Conservation (phyloP, 2,797 vertebrate genomes). For the Gallinago solitaria region DNA sequence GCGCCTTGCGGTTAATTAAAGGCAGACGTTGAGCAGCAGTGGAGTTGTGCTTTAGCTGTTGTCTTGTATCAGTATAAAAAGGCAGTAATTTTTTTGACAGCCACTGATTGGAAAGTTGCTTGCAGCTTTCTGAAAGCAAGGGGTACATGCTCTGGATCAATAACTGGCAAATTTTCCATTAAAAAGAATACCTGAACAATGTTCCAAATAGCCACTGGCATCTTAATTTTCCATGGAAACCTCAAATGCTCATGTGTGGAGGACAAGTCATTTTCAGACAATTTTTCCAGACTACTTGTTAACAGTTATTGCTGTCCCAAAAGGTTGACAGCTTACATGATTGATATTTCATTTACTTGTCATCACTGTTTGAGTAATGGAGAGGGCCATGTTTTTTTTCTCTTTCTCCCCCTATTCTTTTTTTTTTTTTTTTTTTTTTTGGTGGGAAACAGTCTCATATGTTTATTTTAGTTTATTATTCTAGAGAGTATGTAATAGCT, state of each 20-base stretch:
- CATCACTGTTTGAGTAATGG: constrained; percentile 79
- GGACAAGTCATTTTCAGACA: constrained; percentile 80
- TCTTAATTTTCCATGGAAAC: constrained; percentile 83
- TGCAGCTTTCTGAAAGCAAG: constrained; percentile 84
- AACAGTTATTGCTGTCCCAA: constrained; percentile 86
- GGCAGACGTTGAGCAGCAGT: constrained; percentile 60
- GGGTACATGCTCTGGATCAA: constrained; percentile 93
- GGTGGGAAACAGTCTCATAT: constrained; percentile 8
- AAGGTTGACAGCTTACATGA: constrained; percentile 84
- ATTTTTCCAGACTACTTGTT: constrained; percentile 87
- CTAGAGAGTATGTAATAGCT: not conserved
- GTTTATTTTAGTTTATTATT: constrained; percentile 3
- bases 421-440: not conserved
- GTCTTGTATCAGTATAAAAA: constrained; percentile 82
- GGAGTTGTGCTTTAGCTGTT: constrained; percentile 51
- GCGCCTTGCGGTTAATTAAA: constrained; percentile 83
- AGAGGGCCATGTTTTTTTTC: not conserved
- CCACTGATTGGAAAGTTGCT: constrained; percentile 93
- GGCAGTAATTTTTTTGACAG: constrained; percentile 92
- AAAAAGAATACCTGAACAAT: constrained; percentile 93
- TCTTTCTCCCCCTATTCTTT: not conserved
- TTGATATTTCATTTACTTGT: constrained; percentile 85
- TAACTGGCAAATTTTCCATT: constrained; percentile 98
- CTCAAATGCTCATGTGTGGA: constrained; percentile 70
- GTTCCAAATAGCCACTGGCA: constrained; percentile 91